Conservation (phyloP, 2,888 invertebrate species). For the Stenodera caucasica region DNA sequence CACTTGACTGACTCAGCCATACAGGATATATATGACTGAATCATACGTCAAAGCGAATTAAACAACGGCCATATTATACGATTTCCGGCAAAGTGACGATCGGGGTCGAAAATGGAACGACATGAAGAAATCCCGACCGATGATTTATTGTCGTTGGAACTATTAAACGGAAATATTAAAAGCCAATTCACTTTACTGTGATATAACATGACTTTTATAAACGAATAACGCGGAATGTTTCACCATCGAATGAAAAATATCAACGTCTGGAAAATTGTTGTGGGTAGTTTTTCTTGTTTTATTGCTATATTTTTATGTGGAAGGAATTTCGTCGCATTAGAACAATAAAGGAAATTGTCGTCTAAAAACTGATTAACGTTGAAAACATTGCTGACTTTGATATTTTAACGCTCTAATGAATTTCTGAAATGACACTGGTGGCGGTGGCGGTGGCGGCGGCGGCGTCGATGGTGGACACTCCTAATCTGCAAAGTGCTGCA, state of each 20-base stretch:
- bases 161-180: conserved; percentile 25
- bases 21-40: conserved; percentile 27
- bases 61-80: conserved; percentile 26
- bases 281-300: neutral
- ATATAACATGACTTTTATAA: neutral
- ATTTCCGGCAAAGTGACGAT: conserved; percentile 22
- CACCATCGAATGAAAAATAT: neutral
- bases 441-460: neutral
- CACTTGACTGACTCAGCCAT: conserved; percentile 25
- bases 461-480: conserved; percentile 37
- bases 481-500: conserved; percentile 53
- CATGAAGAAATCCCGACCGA: conserved; percentile 16
- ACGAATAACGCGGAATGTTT: neutral
- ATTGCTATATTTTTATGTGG: neutral
- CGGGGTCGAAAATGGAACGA: neutral
- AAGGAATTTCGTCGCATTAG: neutral
- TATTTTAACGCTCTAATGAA: conserved; percentile 34
- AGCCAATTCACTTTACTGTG: conserved; percentile 18
- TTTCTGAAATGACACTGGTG: conserved; percentile 12
- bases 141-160: conserved; percentile 23
- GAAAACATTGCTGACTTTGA: conserved; percentile 25
- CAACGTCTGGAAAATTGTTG: neutral
- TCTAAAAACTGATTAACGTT: conserved; percentile 13
- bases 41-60: conserved; percentile 29
- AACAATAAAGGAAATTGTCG: conserved; percentile 8